Conservation (phyloP, 2,113 vertebrate species). For the Dasyprocta punctata region DNA sequence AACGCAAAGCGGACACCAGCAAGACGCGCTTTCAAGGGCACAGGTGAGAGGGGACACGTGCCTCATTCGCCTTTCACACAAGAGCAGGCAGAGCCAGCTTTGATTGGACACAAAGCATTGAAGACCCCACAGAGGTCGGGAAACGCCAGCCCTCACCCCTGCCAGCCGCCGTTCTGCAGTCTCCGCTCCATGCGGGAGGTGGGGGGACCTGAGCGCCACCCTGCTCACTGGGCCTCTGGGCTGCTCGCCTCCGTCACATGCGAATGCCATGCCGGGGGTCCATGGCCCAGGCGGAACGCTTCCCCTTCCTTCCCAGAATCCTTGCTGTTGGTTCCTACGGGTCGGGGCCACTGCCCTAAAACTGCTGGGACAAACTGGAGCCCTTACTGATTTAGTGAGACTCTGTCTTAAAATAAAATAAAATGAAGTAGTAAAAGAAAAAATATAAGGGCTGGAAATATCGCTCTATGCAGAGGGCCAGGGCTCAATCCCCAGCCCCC, state of each 20-base stretch:
- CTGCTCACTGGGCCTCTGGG: background rate
- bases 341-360: background rate
- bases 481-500: background rate
- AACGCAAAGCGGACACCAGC: background rate
- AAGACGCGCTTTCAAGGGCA: background rate
- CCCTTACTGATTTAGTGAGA: background rate
- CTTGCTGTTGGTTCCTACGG: background rate
- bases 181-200: background rate
- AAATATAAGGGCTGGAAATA: background rate
- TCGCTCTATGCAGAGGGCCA: background rate
- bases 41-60: background rate
- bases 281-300: background rate
- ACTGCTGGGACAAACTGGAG: background rate
- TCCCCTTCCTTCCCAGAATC: background rate
- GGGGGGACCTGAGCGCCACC: background rate
- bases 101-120: background rate
- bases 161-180: background rate
- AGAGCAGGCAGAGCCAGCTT: background rate
- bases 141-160: background rate
- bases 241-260: background rate
- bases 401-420: background rate
- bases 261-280: background rate
- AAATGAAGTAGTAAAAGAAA: background rate
- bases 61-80: background rate
- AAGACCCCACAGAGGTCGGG: background rate